Conservation (phyloP, 2,113 vertebrate genomes). For the Hirundichthys speculiger region DNA sequence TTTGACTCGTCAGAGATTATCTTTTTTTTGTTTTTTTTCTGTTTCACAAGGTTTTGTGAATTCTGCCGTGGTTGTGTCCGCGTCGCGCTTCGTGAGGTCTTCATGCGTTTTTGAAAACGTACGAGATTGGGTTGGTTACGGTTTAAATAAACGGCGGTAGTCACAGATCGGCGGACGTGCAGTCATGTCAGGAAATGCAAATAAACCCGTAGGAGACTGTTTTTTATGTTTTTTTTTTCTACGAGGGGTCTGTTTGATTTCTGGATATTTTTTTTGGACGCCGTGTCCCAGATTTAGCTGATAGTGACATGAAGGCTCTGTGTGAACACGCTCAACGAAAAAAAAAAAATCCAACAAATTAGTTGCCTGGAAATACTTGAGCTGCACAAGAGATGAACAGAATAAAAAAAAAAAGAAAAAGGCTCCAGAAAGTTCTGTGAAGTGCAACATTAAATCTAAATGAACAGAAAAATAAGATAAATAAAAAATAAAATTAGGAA, state of each 20-base stretch:
- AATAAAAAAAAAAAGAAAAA: too few species aligned
- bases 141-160: too few species aligned
- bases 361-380: not conserved
- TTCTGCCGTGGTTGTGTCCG: conserved; percentile 16
- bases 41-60: conserved; percentile 22
- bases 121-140: not conserved
- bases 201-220: too few species aligned
- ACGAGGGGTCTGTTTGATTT: too few species aligned
- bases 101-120: not conserved
- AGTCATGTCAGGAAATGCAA: not conserved
- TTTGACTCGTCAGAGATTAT: conserved; percentile 66
- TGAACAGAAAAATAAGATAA: too few species aligned
- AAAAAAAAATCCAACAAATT: not conserved
- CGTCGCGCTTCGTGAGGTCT: not conserved
- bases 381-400: not conserved
- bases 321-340: not conserved
- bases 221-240: too few species aligned
- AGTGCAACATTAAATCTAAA: too few species aligned
- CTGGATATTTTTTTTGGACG: too few species aligned
- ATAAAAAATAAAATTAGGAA: too few species aligned
- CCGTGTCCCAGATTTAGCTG: not conserved
- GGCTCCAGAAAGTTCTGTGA: too few species aligned
- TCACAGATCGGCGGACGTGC: too few species aligned
- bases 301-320: not conserved
- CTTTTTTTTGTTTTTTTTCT: too few species aligned